Evolutionary conservation across 1,140 invertebrate genomes (phyloP).

Genomic region (Achatina immaculata): DNA sequence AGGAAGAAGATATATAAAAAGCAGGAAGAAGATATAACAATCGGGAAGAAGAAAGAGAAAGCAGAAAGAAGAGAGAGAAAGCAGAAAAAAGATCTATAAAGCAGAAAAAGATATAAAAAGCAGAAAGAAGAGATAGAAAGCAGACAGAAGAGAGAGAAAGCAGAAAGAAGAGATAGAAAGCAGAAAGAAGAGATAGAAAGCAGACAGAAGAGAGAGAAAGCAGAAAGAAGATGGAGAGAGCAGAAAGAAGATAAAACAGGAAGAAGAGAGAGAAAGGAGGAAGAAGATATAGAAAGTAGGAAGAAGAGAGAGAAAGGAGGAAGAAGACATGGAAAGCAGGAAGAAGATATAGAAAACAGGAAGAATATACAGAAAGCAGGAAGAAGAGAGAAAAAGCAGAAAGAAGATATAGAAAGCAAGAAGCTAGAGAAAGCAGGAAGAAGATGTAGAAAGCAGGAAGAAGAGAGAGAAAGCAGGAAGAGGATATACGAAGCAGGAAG

Average conservation of each 20-base stretch:
- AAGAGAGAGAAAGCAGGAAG: neutral
- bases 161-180: neutral
- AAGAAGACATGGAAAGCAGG: neutral
- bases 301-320: neutral
- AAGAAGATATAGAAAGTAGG: neutral
- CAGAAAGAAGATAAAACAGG: neutral
- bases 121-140: neutral
- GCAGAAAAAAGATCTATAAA: neutral
- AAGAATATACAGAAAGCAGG: neutral
- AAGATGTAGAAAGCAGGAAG: neutral
- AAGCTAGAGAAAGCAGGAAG: neutral
- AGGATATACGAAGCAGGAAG: neutral
- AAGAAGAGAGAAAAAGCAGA: neutral
- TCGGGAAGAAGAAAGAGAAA: neutral
- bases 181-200: neutral
- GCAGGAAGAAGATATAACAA: constrained; percentile 1
- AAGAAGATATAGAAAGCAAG: neutral
- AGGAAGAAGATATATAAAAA: neutral
- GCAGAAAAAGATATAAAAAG: neutral
- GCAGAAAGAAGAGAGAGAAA: no score
- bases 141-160: neutral
- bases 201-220: neutral
- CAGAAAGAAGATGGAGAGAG: neutral
- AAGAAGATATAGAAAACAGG: constrained; percentile 1
- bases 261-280: neutral